Evolutionary conservation across 2,888 invertebrate species (phyloP), one percentile per base, ranked within the genome.

Genomic region (Drosophila recens): DNA sequence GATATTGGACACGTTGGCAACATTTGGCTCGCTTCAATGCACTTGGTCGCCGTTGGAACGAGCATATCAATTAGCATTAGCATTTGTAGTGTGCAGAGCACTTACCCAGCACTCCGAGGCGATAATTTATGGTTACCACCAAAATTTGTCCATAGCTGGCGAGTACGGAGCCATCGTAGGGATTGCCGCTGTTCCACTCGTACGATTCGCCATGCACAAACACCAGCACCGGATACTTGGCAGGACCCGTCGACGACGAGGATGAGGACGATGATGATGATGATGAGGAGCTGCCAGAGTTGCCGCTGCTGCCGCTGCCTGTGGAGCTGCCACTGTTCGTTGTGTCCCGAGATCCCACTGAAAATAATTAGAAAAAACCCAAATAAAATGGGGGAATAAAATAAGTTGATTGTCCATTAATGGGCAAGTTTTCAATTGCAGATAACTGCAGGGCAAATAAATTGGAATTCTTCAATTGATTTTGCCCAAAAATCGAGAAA

Each of bases 131-230:
- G 93, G 97, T 97, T 92, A 97, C 97, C 75, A 97, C 97, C 79
- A 97, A 96, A 87, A 97, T 95, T 78, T 96, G 96, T 9, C 97
- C 98, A 91, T 97, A 98, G 84, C 98, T 97, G 40, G 99, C 97
- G 75, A 99, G 94, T 36, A 99, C 97, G 61, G 97, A 96, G 59
- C 98, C 99, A 91, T 99, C 99, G 94, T 98, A 99, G 0, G 98
- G 97, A 93, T 99, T 99, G 59, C 99, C 99, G 49, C 98, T 97
- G 92, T 98, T 98, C 97, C 98, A 98, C 92, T 98, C 98, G 93
- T 98, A 98, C 89, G 98, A 98, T 93, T 97, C 96, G 4, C 98
- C 98, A 91, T 98, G 98, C 69, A 99, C 96, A 94, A 98, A 98
- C 59, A 99, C 97, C 92, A 99, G 94, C 65, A 98, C 98, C 20